Evolutionary conservation across 53 echinoderm and acorn worm genomes (phyloP).

Genomic region (Luidia sarsii): DNA sequence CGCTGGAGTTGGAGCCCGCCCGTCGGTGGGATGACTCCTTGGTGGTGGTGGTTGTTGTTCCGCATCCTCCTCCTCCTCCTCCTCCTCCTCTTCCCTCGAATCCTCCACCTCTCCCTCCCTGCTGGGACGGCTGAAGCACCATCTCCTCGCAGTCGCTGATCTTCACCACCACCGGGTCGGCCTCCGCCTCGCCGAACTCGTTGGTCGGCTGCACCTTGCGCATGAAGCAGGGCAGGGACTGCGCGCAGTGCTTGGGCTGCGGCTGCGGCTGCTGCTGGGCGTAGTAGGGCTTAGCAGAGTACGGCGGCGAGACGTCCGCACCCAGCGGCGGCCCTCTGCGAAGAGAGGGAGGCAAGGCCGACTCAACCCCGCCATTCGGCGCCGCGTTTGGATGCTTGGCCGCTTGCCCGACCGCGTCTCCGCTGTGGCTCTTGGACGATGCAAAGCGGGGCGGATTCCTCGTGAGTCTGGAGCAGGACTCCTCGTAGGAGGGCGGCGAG

Average conservation of each 20-base stretch:
- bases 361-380: not conserved
- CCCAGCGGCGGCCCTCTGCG: conserved; percentile 44
- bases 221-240: conserved; percentile 58
- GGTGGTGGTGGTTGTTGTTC: no score
- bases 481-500: conserved; percentile 35
- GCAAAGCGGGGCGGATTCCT: not conserved
- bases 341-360: conserved; percentile 31
- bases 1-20: conserved; percentile 67
- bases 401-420: not conserved
- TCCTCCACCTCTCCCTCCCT: no score
- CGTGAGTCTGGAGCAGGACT: conserved; percentile 12
- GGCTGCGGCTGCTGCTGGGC: conserved; percentile 28
- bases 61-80: no score
- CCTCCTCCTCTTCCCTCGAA: no score
- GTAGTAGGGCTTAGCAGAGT: conserved; percentile 35
- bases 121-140: conserved; percentile 7
- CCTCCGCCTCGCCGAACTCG: conserved; percentile 45
- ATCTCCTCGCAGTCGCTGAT: conserved; percentile 33
- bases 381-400: not conserved
- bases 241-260: conserved; percentile 27
- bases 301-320: conserved; percentile 41
- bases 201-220: conserved; percentile 55
- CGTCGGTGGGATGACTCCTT: conserved; percentile 14
- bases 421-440: conserved; percentile 5
- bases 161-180: conserved; percentile 25